phyloP scores from a whole-genome alignment of 2,797 vertebrate genomes.

The Coccyzus lansbergi region DNA sequence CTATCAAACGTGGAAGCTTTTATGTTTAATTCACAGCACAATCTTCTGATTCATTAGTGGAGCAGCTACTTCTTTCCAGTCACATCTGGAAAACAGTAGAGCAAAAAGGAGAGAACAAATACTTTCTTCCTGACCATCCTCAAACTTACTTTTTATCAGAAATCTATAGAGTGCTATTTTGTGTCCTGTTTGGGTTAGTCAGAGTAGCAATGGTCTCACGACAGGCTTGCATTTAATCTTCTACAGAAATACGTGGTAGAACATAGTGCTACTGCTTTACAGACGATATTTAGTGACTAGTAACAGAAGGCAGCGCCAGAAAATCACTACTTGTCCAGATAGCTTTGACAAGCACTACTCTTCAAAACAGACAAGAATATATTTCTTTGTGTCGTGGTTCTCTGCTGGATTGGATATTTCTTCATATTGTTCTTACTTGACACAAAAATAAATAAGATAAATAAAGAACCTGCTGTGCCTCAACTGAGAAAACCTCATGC shows the following conservation, averaged over 20 bases:
- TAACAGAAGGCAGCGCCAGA: conserved; percentile 12
- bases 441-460: background rate
- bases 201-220: background rate
- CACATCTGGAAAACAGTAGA: background rate
- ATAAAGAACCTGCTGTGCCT: background rate
- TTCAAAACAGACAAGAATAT: background rate
- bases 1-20: background rate
- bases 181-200: background rate
- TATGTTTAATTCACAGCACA: conserved; percentile 13
- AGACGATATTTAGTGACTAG: background rate
- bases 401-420: background rate
- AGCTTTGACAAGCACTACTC: background rate
- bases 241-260: background rate
- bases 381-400: background rate
- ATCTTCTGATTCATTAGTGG: background rate
- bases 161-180: background rate
- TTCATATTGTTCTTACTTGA: background rate
- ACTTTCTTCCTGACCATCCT: background rate
- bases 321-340: conserved; percentile 36
- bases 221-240: background rate
- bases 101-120: background rate
- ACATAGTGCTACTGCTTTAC: background rate
- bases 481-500: background rate
- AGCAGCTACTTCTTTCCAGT: background rate
- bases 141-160: background rate